Evolutionary conservation across 2,113 vertebrate genomes (phyloP), one percentile per base, ranked within the genome.

Genomic region (Columba janthina): DNA sequence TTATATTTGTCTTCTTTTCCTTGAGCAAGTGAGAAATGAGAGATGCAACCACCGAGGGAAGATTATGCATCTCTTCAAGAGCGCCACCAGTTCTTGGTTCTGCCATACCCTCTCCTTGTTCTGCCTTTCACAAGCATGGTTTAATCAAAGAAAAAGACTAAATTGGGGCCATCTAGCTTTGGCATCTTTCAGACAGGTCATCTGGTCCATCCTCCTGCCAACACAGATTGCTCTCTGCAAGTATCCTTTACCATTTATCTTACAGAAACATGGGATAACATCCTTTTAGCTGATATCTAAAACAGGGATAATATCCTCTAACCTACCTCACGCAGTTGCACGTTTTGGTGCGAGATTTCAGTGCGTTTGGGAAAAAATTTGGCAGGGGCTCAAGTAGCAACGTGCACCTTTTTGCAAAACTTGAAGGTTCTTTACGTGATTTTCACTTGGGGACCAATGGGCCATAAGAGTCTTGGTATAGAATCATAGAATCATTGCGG

Each of bases 121-220:
- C 91, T 85, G 40, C 12, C 0, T 85, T 88, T 94, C 50, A 42
- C 50, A 85, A 88, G 62, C 62, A 8, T 40, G 67, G 34, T 80
- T 89, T 87, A 50, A 73, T 92, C 66, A 91, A 94, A 95, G 84
- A 89, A 89, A 61, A 93, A 21, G 44, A 91, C n/a, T 94, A 91
- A 94, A 84, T 81, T 0, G 0, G 50, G 65, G 21, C 77, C 62
- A 61, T 71, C 57, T 46, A 72, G 53, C 80, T 89, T 90, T 92
- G 51, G 42, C 74, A 51, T 70, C 77, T 82, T 94, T 78, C 88
- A 91, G 9, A 57, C 11, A 44, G 80, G 24, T 96, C 83, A 74
- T 72, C 32, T 87, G 46, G 46, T 46, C 86, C 56, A 12, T 91
- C 65, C 60, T 81, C 34, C 71, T 73, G n/a, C 42, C 34, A 26